These are phyloP conservation scores for Grammomys surdaster DNA, from an alignment of 2,113 vertebrate genomes.

Conservation along the genomic window DNA sequence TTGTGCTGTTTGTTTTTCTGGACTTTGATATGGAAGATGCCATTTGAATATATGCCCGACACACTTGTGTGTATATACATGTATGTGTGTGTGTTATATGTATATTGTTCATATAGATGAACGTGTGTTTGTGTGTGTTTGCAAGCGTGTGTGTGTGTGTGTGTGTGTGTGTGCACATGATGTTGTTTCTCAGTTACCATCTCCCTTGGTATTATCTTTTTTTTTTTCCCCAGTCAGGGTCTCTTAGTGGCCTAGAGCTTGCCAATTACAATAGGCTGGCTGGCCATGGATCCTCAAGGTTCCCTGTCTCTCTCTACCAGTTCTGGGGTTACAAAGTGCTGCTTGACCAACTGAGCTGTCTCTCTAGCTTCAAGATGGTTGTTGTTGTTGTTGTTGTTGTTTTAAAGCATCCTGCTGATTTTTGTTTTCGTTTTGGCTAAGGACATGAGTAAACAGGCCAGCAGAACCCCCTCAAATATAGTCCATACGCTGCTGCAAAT, in stretches of 20 bases:
- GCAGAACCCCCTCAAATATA: background rate
- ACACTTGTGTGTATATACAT: background rate
- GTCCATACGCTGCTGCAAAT: background rate
- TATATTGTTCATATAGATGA: background rate
- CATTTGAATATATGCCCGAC: background rate
- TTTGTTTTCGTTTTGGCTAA: background rate
- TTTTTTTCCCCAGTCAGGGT: too few relatives aligned
- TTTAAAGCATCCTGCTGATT: background rate
- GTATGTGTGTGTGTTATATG: too few relatives aligned
- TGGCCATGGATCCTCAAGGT: background rate
- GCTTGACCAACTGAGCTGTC: background rate
- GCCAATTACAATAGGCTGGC: background rate
- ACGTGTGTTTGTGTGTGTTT: background rate
- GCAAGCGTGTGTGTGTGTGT: background rate
- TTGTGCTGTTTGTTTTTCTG: constrained; percentile 20
- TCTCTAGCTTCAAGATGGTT: background rate
- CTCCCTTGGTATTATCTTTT: background rate
- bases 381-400: background rate
- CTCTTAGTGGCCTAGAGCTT: background rate
- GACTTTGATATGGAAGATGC: background rate
- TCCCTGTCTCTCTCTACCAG: background rate
- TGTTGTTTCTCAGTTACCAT: background rate
- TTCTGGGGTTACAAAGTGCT: background rate
- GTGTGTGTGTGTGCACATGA: background rate
- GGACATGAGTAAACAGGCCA: background rate